Evolutionary conservation across 2,797 vertebrate genomes (phyloP).

Genomic region (Sternotherus odoratus): DNA sequence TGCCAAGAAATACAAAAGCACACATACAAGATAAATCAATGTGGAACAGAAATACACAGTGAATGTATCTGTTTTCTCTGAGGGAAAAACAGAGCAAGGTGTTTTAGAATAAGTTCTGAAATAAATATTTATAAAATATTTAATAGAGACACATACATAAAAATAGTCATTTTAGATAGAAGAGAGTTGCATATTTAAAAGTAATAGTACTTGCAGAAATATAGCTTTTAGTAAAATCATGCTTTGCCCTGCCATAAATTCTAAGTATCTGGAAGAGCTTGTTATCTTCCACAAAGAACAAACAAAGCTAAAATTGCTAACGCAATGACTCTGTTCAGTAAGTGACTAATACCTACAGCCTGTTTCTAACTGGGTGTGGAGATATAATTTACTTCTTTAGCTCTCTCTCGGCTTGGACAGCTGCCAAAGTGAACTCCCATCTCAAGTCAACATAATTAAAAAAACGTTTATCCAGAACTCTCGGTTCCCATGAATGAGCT

Average conservation of each 20-base stretch:
- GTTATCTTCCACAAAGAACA: constrained; percentile 70
- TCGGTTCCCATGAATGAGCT: constrained; percentile 61
- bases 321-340: constrained; percentile 71
- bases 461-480: constrained; percentile 66
- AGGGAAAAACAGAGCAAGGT: not conserved
- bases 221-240: constrained; percentile 61
- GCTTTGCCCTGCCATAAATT: constrained; percentile 63
- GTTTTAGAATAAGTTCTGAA: not conserved
- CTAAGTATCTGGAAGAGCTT: constrained; percentile 71
- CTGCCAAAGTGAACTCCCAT: constrained; percentile 77
- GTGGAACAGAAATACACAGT: not conserved
- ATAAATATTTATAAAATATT: not conserved
- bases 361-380: constrained; percentile 80
- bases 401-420: constrained; percentile 63
- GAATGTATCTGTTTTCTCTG: not conserved
- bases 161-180: not conserved
- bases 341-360: constrained; percentile 75
- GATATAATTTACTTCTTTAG: constrained; percentile 77
- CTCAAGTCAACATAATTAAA: constrained; percentile 70
- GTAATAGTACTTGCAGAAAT: constrained; percentile 40
- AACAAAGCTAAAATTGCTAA: constrained; percentile 76
- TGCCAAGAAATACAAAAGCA: not conserved
- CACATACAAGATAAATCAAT: not conserved
- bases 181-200: constrained; percentile 8
- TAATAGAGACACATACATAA: not conserved